phyloP scores from a whole-genome alignment of 2,113 vertebrate species.

The Lepidothrix coronata region DNA sequence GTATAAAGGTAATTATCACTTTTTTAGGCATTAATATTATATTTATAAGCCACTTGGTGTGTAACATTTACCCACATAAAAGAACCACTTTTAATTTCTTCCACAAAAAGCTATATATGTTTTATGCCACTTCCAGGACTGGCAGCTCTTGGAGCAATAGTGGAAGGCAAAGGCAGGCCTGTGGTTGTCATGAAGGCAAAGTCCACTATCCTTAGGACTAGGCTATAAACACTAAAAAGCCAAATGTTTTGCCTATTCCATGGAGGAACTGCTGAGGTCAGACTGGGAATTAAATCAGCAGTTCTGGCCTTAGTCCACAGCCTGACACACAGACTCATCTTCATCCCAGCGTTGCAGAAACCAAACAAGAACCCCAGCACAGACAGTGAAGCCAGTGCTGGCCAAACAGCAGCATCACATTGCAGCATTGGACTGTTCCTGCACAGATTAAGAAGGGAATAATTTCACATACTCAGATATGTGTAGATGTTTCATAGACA shows the following conservation, averaged over 20 bases:
- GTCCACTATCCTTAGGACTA: not conserved
- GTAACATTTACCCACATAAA: not conserved
- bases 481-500: not conserved
- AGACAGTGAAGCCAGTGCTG: not conserved
- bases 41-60: not conserved
- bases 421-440: not conserved
- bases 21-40: not conserved
- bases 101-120: not conserved
- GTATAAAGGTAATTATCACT: not conserved
- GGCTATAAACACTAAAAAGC: not conserved
- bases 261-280: not conserved
- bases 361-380: accelerated
- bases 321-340: not conserved
- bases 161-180: accelerated
- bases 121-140: not conserved
- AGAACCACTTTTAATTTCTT: not conserved
- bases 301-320: not conserved
- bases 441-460: not conserved
- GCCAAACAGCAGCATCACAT: not conserved
- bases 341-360: not conserved
- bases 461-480: not conserved
- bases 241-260: not conserved
- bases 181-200: not conserved
- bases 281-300: not conserved
- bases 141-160: not conserved